Base-by-base conservation (phyloP, 2,797 vertebrate genomes). In the Coregonus suidteri region DNA sequence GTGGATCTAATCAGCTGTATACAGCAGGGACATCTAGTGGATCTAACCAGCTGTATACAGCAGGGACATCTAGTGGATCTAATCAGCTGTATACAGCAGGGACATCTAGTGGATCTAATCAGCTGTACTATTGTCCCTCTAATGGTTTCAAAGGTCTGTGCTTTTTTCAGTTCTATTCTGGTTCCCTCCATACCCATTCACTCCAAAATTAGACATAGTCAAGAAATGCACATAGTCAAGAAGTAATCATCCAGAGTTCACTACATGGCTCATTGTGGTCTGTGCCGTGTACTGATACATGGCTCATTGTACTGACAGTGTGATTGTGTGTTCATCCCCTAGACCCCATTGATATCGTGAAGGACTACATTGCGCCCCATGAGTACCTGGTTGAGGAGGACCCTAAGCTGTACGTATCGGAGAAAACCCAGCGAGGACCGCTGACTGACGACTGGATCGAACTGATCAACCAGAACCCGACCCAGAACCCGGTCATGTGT, bases 291-390 rank as follows among this genome's bases (percentile, higher is more conserved):
- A 25, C 25, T 25, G 25, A 25, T 59, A n/a, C 6, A 59, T 59
- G 16, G 6, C 56, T 59, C 18, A 20, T 59, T 59, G 56, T 41
- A 34, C 25, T 66, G 20, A 91, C 78, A 0, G 91, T 53, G 25
- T n/a, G 52, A 91, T 78, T 0, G 91, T 53, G 25, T 35, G 52
- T 18, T 15, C 34, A 16, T n/a, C 11, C 73, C 59, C n/a, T 89
- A 99, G 98, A 99, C 89, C 95, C 95, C 41, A 99, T 99, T 6
- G 97, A 99, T 91, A 99, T 99, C 11, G 98, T 99, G 85, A 97
- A 96, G 82, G 98, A 99, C 78, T 92, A 95, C 25, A 96, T 99
- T 51, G 94, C 96, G n/a, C 92, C 95, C n/a, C 95, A 95, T 3
- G 98, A 99, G 89, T 99, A 99, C 88, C 96, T 96, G 89, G 93